Evolutionary conservation across 2,888 invertebrate genomes (phyloP).

Genomic region (Empis livida): DNA sequence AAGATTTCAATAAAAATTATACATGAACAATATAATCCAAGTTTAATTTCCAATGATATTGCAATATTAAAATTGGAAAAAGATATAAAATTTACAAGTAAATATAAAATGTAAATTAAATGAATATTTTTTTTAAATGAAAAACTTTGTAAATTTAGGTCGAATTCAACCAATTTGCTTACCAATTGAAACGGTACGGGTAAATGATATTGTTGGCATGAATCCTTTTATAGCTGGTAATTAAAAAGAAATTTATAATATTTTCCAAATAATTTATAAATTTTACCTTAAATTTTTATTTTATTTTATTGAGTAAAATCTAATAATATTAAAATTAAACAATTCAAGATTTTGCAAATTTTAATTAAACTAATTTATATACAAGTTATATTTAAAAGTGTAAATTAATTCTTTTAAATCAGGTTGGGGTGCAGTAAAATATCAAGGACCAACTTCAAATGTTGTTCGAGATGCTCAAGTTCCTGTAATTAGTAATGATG

Average conservation of each 20-base stretch:
- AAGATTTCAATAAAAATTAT: conserved; percentile 44
- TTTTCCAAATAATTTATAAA: no score
- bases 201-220: conserved; percentile 34
- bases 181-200: conserved; percentile 40
- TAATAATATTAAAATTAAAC: no score
- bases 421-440: conserved; percentile 64
- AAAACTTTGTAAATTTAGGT: conserved; percentile 40
- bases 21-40: conserved; percentile 55
- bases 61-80: conserved; percentile 52
- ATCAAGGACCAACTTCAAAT: conserved; percentile 26
- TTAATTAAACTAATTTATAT: no score
- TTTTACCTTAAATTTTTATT: no score
- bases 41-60: conserved; percentile 59
- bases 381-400: no score
- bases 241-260: no score
- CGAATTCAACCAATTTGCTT: conserved; percentile 62
- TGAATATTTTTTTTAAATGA: not conserved
- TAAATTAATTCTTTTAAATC: no score
- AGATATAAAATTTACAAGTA: conserved; percentile 21
- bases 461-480: conserved; percentile 39
- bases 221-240: conserved; percentile 51
- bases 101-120: not conserved
- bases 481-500: conserved; percentile 29
- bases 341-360: no score
- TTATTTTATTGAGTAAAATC: no score